phyloP scores from a whole-genome alignment of 1,140 invertebrate genomes.

The Rhizoglyphus robini region DNA sequence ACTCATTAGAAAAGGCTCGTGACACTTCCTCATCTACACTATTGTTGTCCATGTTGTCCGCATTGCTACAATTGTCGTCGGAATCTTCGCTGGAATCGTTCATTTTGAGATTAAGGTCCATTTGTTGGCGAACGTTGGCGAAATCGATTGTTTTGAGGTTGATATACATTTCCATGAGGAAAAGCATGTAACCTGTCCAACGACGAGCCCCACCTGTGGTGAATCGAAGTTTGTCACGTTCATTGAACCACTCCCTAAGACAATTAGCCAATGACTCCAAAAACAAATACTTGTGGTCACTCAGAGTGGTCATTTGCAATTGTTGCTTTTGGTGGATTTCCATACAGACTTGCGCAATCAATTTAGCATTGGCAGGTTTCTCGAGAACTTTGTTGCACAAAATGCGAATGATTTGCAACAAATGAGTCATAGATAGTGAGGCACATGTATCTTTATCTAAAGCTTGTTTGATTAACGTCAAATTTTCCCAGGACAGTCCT shows the following conservation, averaged over 20 bases:
- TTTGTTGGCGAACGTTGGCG: neutral
- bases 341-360: slow-evolving; percentile 63
- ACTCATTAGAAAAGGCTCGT: slow-evolving; percentile 66
- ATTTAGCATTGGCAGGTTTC: slow-evolving; percentile 56
- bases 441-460: slow-evolving; percentile 49
- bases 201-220: slow-evolving; percentile 34
- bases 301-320: slow-evolving; percentile 46
- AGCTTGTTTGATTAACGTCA: slow-evolving; percentile 12
- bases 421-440: slow-evolving; percentile 50
- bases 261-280: slow-evolving; percentile 71
- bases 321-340: slow-evolving; percentile 65
- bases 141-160: slow-evolving; percentile 20
- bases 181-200: slow-evolving; percentile 69
- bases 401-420: slow-evolving; percentile 69
- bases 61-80: slow-evolving; percentile 37
- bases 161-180: slow-evolving; percentile 63
- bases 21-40: slow-evolving; percentile 41
- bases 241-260: slow-evolving; percentile 76
- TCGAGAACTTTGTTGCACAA: slow-evolving; percentile 62
- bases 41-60: neutral
- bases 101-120: neutral
- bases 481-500: slow-evolving; percentile 13
- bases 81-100: neutral
- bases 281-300: slow-evolving; percentile 37
- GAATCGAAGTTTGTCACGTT: slow-evolving; percentile 43